These are phyloP conservation scores for Gisinianus flammeolus DNA, from an alignment of 2,888 invertebrate species.

Conservation along the genomic window DNA sequence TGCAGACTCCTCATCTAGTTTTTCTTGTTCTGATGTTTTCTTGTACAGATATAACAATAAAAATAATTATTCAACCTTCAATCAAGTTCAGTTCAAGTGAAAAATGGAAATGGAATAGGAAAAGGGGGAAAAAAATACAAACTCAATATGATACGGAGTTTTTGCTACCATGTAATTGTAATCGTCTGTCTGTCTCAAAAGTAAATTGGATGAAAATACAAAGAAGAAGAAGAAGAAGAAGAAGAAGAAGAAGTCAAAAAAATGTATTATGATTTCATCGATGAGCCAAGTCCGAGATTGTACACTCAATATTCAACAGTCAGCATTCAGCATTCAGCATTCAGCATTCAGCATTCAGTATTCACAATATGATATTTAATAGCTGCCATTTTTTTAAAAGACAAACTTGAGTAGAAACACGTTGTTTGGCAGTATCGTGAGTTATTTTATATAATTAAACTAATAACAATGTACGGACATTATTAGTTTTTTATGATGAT, in stretches of 20 bases:
- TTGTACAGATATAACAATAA: neutral
- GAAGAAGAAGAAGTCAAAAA: neutral
- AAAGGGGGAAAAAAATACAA: neutral
- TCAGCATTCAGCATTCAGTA: no score
- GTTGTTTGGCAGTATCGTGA: neutral
- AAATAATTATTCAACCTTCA: neutral
- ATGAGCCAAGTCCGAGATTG: neutral
- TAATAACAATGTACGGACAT: neutral
- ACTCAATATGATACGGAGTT: neutral
- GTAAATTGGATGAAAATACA: neutral
- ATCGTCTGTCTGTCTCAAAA: neutral
- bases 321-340: no score
- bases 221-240: neutral
- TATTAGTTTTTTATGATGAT: neutral
- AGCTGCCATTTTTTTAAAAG: neutral
- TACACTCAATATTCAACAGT: no score
- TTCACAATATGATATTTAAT: neutral
- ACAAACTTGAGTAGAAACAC: neutral
- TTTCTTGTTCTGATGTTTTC: neutral
- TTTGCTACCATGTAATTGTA: neutral
- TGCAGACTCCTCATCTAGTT: neutral
- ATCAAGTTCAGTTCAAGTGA: neutral
- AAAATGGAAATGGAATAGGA: no score
- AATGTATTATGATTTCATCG: neutral
- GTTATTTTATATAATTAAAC: neutral